Conservation (phyloP, 2,797 vertebrate species). For the Dallia pectoralis region DNA sequence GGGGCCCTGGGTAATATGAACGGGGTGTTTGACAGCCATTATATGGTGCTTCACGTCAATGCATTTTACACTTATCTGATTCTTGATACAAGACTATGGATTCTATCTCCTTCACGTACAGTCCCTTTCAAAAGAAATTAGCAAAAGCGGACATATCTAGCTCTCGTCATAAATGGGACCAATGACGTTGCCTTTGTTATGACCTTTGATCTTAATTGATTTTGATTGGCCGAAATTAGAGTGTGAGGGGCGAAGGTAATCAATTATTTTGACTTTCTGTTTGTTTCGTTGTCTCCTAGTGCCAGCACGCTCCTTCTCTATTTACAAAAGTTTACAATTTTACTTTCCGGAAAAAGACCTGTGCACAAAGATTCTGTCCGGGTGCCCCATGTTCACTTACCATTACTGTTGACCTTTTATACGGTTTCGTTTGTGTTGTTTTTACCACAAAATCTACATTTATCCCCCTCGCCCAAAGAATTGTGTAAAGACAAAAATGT, state of each 20-base stretch:
- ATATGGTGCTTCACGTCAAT: background rate
- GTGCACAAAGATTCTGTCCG: conserved; percentile 65
- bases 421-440: conserved; percentile 2
- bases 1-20: conserved; percentile 9
- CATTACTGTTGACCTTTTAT: conserved; percentile 4
- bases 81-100: conserved; percentile 36
- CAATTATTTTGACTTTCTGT: conserved; percentile 55
- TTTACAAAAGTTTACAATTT: conserved; percentile 76
- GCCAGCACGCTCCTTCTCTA: conserved; percentile 70
- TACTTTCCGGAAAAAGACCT: conserved; percentile 77
- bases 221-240: conserved; percentile 57
- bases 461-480: background rate
- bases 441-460: conserved; percentile 54
- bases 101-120: conserved; percentile 26
- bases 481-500: conserved; percentile 48
- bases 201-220: conserved; percentile 22
- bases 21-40: conserved; percentile 32
- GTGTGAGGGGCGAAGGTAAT: conserved; percentile 65
- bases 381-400: conserved; percentile 23
- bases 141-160: conserved; percentile 13
- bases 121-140: conserved; percentile 23
- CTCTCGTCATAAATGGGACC: background rate
- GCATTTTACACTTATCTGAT: conserved; percentile 3
- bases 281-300: conserved; percentile 37
- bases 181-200: conserved; percentile 36